Percentiles rank a stretch among this genome's conserved stretches.
Conservation (phyloP, 2,113 vertebrate species). For the Nestor notabilis region DNA sequence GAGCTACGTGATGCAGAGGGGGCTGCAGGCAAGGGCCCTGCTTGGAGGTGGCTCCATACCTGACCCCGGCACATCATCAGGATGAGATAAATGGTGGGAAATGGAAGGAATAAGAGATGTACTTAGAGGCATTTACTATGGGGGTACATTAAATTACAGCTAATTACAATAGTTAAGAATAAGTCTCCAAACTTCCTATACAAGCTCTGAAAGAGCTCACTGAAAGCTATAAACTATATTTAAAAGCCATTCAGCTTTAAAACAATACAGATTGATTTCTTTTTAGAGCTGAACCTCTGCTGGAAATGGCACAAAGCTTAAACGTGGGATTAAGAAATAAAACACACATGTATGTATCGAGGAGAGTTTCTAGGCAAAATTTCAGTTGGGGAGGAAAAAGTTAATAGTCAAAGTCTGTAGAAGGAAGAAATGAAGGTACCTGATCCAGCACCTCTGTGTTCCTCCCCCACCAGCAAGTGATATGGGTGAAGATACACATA, state of each 20-base stretch:
- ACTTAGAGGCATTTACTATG: background rate
- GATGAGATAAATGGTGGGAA: background rate
- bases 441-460: background rate
- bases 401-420: rapidly evolving
- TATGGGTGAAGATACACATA: background rate
- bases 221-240: background rate
- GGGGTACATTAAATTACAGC: background rate
- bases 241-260: background rate
- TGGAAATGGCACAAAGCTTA: background rate
- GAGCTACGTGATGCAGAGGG: background rate
- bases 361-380: background rate
- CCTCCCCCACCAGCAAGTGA: background rate
- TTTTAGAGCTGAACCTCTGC: background rate
- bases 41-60: background rate
- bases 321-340: background rate
- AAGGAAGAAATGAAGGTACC: background rate
- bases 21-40: background rate
- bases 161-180: background rate
- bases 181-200: background rate
- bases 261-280: background rate
- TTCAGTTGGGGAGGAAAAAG: background rate
- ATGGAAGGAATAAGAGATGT: background rate
- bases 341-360: background rate
- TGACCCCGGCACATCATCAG: background rate
- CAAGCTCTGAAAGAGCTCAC: background rate